These are phyloP conservation scores for Ciona savignyi DNA, from an alignment of 23 tunicate species.

Conservation along the genomic window DNA sequence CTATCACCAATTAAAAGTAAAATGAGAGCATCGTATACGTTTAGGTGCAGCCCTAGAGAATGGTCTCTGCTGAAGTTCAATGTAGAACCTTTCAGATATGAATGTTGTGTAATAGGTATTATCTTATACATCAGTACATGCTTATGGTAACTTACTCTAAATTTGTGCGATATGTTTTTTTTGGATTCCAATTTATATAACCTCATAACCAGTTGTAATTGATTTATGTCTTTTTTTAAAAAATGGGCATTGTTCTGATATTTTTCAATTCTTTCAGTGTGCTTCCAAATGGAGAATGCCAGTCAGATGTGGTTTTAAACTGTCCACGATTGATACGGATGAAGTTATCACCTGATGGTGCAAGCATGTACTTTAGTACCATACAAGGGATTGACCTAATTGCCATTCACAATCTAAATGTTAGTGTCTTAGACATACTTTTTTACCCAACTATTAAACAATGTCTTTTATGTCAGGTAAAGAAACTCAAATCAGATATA, in stretches of 20 bases:
- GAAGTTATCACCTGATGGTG: conserved; percentile 61
- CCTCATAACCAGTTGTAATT: too few relatives aligned
- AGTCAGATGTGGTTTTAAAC: conserved; percentile 16
- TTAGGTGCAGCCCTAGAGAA: not conserved
- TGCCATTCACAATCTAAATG: conserved; percentile 70
- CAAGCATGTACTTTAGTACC: conserved; percentile 58
- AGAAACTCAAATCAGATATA: conserved; percentile 2
- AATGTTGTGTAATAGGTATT: too few relatives aligned
- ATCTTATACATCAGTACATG: too few relatives aligned
- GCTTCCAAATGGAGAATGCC: conserved; percentile 15
- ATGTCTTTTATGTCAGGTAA: not conserved
- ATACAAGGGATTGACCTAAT: conserved; percentile 31
- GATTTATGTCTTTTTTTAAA: too few relatives aligned
- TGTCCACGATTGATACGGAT: conserved; percentile 43
- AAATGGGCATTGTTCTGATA: not conserved
- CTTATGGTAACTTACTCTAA: too few relatives aligned
- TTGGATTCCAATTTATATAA: too few relatives aligned
- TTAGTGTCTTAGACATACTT: too few relatives aligned
- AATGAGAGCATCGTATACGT: not conserved
- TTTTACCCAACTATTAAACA: not conserved
- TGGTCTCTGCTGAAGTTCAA: too few relatives aligned
- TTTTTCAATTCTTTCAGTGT: not conserved
- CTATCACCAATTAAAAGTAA: too few relatives aligned
- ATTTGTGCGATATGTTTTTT: too few relatives aligned
- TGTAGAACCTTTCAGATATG: too few relatives aligned